A percentile compares a stretch with the other conserved stretches of the same genome.
Conservation (phyloP, 2,888 invertebrate genomes). For the Julus scandinavius region DNA sequence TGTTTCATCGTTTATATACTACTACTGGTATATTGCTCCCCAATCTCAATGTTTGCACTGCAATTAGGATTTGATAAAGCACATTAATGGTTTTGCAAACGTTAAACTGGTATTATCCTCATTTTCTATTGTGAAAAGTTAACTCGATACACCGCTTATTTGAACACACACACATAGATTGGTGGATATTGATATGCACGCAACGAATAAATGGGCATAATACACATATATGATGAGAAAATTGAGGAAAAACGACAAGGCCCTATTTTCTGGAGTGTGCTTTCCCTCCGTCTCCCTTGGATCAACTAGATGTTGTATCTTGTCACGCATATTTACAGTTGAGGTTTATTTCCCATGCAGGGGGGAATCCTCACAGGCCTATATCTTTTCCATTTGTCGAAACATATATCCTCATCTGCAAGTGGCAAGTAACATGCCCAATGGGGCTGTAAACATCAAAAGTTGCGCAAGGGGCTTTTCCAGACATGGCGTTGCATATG, state of each 20-base stretch:
- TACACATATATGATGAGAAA: not conserved
- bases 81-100: not conserved
- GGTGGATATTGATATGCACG: not conserved
- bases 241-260: not conserved
- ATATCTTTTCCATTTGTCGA: conserved; percentile 43
- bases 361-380: conserved; percentile 32
- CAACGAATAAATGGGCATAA: not conserved
- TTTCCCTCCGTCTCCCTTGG: not conserved
- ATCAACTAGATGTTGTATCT: not conserved
- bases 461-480: conserved; percentile 37
- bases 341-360: conserved; percentile 24
- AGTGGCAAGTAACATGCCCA: conserved; percentile 53
- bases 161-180: not conserved
- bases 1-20: no score
- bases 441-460: conserved; percentile 49
- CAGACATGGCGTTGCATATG: not conserved
- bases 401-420: conserved; percentile 51
- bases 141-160: not conserved
- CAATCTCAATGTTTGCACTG: not conserved
- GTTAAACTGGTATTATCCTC: not conserved
- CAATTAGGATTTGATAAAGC: not conserved
- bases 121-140: not conserved
- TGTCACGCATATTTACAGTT: conserved; percentile 30
- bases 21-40: no score
- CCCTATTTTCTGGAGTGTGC: not conserved